Evolutionary conservation across 2,113 vertebrate species (phyloP), one percentile per base, ranked within the genome.

Genomic region (Lophotis ruficrista): DNA sequence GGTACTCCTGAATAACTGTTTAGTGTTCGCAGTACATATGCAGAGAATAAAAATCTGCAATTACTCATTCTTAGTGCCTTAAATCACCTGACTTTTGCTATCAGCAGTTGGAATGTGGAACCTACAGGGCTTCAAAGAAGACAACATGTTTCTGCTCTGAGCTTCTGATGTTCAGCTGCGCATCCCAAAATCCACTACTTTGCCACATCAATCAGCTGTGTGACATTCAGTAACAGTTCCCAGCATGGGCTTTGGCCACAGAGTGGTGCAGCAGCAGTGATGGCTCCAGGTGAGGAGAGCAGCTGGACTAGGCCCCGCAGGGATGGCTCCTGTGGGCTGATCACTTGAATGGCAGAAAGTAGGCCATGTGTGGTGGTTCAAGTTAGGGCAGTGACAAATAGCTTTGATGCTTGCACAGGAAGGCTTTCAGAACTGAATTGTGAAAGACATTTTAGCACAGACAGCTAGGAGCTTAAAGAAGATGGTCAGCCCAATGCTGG

Each of bases 351-450:
- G 13, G 35, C 38, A 87, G 48, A 50, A 90, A 81, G 41, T 1
- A 17, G 33, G 17, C 15, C 14, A 0, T 24, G 35, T 47, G 8
- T 5, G 14, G 18, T 38, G 7, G 13, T 20, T 57, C 24, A 27
- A 4, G 38, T 35, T 15, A 45, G 11, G 14, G 18, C 12, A 75
- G 30, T 31, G 66, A n/a, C 65, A 82, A 61, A 61, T 22, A 35
- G 14, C 30, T 43, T 75, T n/a, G 37, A 13, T 31, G 56, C n/a
- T 56, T 70, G 33, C 66, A 79, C 10, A n/a, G 38, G 25, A 82
- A 69, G 9, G 19, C 15, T 78, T 88, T 82, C 54, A 78, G 87
- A 93, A 22, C 70, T 22, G 51, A 84, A 37, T 17, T 51, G 37
- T 14, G 33, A 78, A 69, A 82, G 31, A 25, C 7, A 35, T 50